Conservation (phyloP, 2,888 invertebrate species). For the Xylophagus ater region DNA sequence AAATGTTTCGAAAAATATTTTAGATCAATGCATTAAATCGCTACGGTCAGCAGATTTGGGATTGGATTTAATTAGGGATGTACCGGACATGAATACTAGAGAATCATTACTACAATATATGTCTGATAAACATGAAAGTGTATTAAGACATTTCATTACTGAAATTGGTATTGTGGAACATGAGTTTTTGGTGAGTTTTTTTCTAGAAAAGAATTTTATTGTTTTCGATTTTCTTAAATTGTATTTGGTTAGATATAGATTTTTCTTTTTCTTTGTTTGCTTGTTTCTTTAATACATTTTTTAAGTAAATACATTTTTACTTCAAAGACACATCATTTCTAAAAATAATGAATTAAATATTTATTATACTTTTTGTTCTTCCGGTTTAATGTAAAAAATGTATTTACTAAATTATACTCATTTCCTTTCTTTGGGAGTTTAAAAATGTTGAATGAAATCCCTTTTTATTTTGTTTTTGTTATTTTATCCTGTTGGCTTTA, state of each 20-base stretch:
- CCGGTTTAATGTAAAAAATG: no score
- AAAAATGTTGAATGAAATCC: no score
- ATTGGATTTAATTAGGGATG: slow-evolving; percentile 64
- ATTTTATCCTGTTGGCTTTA: slow-evolving; percentile 6
- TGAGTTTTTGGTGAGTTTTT: slow-evolving; percentile 51
- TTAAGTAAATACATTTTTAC: no score
- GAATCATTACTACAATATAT: slow-evolving; percentile 60
- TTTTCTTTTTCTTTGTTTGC: no score
- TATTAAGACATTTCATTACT: slow-evolving; percentile 73
- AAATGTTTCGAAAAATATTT: slow-evolving; percentile 69
- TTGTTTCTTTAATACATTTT: no score
- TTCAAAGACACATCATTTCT: no score
- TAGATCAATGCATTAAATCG: slow-evolving; percentile 74
- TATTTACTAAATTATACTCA: no score
- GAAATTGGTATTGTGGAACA: slow-evolving; percentile 65
- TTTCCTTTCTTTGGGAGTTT: no score
- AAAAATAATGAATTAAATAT: no score
- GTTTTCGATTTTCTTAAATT: slow-evolving; percentile 7
- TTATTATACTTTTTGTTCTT: no score
- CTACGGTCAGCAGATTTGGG: slow-evolving; percentile 74
- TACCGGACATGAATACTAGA: slow-evolving; percentile 67
- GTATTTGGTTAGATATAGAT: no score
- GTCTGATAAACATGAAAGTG: slow-evolving; percentile 69
- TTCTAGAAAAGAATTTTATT: slow-evolving; percentile 7
- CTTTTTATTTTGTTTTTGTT: background rate